Percentiles rank a stretch among this genome's conserved stretches.
These are phyloP conservation scores for Phorcus lineatus DNA, from an alignment of 2,888 invertebrate genomes.

Conservation along the genomic window DNA sequence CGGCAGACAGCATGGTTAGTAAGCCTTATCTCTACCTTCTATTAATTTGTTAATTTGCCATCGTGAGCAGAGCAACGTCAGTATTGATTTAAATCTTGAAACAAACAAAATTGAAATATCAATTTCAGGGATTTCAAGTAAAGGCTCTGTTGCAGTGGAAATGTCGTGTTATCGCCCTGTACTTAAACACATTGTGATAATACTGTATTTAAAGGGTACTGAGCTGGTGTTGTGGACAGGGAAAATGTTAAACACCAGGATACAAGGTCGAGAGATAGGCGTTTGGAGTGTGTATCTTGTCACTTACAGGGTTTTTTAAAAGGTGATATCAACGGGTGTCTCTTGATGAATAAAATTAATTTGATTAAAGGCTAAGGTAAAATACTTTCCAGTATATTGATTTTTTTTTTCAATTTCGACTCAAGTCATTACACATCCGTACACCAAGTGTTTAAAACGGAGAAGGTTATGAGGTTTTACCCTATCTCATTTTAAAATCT, in stretches of 20 bases:
- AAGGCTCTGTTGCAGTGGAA: too few species aligned
- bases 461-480: too few species aligned
- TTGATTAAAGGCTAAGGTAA: neutral
- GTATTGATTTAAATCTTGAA: too few species aligned
- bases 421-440: too few species aligned
- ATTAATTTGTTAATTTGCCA: conserved; percentile 1
- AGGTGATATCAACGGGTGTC: neutral
- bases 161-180: neutral
- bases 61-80: neutral
- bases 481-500: too few species aligned
- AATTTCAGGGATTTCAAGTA: too few species aligned
- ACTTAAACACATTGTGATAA: neutral
- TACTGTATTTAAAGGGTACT: neutral
- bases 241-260: neutral
- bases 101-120: too few species aligned
- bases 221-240: neutral
- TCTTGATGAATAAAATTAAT: neutral
- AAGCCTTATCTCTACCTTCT: neutral
- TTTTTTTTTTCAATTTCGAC: too few species aligned
- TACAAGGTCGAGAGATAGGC: neutral
- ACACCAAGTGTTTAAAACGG: too few species aligned
- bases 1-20: neutral
- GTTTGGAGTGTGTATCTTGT: neutral
- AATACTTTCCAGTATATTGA: too few species aligned
- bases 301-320: neutral